phyloP scores from a whole-genome alignment of 2,797 vertebrate genomes.

The Acanthurus leucopareius region DNA sequence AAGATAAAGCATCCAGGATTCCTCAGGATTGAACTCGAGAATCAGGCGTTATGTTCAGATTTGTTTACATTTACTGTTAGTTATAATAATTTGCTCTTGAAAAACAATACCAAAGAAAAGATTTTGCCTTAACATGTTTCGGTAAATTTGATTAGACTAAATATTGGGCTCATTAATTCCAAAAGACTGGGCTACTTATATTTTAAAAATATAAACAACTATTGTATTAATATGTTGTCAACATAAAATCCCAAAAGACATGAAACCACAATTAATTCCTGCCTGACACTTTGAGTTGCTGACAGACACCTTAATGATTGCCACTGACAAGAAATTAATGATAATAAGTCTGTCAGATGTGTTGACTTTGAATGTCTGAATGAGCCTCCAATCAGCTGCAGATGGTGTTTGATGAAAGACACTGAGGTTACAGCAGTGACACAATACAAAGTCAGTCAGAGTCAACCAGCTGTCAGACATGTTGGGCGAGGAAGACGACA shows the following conservation, averaged over 20 bases:
- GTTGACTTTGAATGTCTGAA: slow-evolving; percentile 21
- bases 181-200: background rate
- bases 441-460: slow-evolving; percentile 3
- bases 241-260: background rate
- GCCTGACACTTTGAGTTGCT: background rate
- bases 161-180: background rate
- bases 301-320: slow-evolving; percentile 20
- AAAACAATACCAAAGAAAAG: background rate
- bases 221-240: background rate
- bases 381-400: slow-evolving; percentile 35
- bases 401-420: slow-evolving; percentile 22
- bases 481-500: slow-evolving; percentile 3
- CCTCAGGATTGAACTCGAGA: slow-evolving; percentile 23
- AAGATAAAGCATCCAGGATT: slow-evolving; percentile 16
- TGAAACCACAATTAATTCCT: background rate
- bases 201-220: background rate
- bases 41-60: background rate
- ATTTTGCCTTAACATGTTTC: background rate
- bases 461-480: slow-evolving; percentile 35
- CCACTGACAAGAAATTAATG: slow-evolving; percentile 9
- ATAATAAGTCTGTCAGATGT: slow-evolving; percentile 29
- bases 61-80: slow-evolving; percentile 27
- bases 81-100: slow-evolving; percentile 9
- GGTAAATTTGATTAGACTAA: background rate
- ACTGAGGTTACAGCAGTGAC: slow-evolving; percentile 17